Conservation (phyloP, 2,797 vertebrate genomes). For the Sphenopsis melanotis region DNA sequence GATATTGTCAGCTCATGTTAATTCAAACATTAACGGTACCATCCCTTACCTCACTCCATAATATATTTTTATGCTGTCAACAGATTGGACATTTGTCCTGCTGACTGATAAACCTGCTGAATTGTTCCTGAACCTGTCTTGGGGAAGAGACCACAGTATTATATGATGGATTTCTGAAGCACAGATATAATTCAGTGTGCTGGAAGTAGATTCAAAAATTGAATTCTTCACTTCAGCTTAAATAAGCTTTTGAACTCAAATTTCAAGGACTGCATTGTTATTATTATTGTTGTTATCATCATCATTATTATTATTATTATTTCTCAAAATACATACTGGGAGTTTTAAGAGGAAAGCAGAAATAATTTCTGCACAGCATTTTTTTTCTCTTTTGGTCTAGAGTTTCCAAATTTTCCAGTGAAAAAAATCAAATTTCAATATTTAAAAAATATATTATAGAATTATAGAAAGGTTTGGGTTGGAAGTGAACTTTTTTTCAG, state of each 20-base stretch:
- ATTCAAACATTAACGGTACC: background rate
- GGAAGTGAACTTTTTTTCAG: background rate
- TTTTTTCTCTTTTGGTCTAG: background rate
- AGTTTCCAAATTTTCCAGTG: background rate
- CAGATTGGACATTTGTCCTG: background rate
- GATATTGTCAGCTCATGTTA: background rate
- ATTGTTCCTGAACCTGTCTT: background rate
- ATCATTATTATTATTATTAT: slow-evolving; percentile 3
- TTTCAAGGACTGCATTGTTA: background rate
- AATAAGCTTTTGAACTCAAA: background rate
- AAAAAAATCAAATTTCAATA: background rate
- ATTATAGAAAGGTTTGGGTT: background rate
- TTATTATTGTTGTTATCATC: slow-evolving; percentile 29
- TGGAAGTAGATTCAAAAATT: background rate
- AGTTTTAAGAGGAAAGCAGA: background rate
- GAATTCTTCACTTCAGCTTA: background rate
- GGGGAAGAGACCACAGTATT: background rate
- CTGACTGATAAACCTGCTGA: background rate
- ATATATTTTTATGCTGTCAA: background rate
- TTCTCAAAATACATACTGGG: slow-evolving; percentile 1
- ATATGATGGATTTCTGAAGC: background rate
- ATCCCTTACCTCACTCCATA: background rate
- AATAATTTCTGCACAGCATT: background rate
- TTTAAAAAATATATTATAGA: background rate
- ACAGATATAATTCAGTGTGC: background rate